Evolutionary conservation across 2,797 vertebrate species (phyloP).

Genomic region (Orestias chungarensis): DNA sequence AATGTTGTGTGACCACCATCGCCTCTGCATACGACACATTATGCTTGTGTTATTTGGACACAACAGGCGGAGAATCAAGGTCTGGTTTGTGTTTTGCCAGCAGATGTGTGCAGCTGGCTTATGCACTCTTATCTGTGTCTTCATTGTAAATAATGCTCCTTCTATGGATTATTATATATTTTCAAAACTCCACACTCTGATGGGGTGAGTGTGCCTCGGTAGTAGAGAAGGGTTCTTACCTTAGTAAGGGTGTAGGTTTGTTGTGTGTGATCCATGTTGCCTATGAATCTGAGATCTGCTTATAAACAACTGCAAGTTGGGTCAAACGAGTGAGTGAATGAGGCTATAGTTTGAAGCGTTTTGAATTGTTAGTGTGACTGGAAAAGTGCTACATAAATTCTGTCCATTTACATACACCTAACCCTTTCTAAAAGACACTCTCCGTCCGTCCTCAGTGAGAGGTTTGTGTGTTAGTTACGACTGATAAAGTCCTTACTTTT

Average conservation of each 20-base stretch:
- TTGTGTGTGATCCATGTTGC: too few relatives aligned
- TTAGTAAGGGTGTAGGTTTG: too few relatives aligned
- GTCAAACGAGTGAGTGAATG: too few relatives aligned
- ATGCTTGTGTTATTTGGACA: conserved; percentile 57
- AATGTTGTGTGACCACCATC: conserved; percentile 32
- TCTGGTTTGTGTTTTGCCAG: conserved; percentile 49
- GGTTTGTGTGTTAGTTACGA: not conserved
- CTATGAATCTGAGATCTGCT: too few relatives aligned
- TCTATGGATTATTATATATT: conserved; percentile 22
- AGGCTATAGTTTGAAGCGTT: too few relatives aligned
- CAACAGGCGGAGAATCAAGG: conserved; percentile 44
- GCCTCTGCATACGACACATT: conserved; percentile 37
- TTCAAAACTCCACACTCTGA: not conserved
- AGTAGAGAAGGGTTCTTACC: too few relatives aligned
- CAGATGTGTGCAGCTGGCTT: conserved; percentile 53
- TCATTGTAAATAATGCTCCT: not conserved
- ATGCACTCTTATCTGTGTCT: conserved; percentile 9
- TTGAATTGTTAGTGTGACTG: too few relatives aligned
- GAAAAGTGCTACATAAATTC: too few relatives aligned
- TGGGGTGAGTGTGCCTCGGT: too few relatives aligned
- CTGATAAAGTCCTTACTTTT: not conserved
- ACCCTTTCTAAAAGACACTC: not conserved
- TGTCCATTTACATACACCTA: too few relatives aligned
- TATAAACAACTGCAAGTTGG: too few relatives aligned
- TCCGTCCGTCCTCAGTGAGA: not conserved